phyloP scores from a whole-genome alignment of 2,113 vertebrate species.

The Leiothrix lutea region DNA sequence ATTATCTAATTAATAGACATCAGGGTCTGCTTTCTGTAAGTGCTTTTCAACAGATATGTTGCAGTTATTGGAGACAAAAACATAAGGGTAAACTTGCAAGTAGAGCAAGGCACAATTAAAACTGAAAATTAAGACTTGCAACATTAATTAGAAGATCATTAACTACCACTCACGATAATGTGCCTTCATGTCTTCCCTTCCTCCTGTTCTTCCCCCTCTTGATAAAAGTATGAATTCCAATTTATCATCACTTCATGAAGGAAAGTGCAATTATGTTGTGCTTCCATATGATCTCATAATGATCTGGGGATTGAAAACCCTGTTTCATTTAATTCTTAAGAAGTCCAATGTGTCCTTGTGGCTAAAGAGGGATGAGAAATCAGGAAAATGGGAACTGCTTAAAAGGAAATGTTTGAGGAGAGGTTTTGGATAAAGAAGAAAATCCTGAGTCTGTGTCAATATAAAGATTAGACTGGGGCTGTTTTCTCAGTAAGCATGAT shows the following conservation, averaged over 20 bases:
- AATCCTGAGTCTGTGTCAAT: neutral
- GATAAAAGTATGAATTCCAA: neutral
- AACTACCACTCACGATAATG: neutral
- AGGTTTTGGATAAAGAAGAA: neutral
- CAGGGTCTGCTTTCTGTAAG: neutral
- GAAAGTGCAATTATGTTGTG: neutral
- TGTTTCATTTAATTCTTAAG: neutral
- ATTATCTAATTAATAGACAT: conserved; percentile 24
- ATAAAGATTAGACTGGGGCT: neutral
- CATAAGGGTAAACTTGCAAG: neutral
- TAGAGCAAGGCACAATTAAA: conserved; percentile 28
- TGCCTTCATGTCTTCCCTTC: neutral
- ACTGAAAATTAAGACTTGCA: conserved; percentile 8
- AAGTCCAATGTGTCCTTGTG: neutral
- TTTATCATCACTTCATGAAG: neutral
- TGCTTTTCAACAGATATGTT: neutral
- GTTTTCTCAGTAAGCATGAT: neutral
- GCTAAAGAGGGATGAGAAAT: neutral
- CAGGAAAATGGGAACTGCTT: neutral
- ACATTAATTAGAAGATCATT: conserved; percentile 32
- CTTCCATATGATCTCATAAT: neutral
- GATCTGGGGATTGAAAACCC: neutral
- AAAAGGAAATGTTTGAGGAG: neutral
- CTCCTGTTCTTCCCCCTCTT: neutral
- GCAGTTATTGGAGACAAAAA: neutral